Evolutionary conservation across 2,888 invertebrate species (phyloP).

Genomic region (Clistopyga incitator): DNA sequence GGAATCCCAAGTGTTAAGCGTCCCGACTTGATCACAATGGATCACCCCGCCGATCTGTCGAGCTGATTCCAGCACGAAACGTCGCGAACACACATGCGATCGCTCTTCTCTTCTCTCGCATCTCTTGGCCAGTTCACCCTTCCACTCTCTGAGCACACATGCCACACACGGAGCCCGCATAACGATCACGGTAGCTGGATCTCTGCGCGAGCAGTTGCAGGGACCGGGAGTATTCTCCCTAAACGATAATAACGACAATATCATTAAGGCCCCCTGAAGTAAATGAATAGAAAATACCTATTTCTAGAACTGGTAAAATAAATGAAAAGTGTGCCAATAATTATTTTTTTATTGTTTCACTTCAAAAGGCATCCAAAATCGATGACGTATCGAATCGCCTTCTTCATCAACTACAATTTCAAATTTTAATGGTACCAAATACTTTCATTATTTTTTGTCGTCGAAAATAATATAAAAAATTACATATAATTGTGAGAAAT

Average conservation of each 20-base stretch:
- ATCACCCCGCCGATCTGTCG: constrained; percentile 41
- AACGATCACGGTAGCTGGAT: constrained; percentile 39
- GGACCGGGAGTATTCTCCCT: constrained; percentile 7
- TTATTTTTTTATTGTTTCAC: too few species aligned
- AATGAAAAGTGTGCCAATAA: too few species aligned
- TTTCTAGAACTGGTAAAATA: background rate
- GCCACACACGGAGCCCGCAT: constrained; percentile 67
- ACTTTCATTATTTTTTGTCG: too few species aligned
- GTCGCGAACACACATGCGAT: constrained; percentile 24
- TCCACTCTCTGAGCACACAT: constrained; percentile 46
- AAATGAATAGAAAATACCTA: constrained; percentile 36
- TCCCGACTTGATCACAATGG: constrained; percentile 53
- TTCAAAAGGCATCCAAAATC: too few species aligned
- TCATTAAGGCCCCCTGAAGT: constrained; percentile 10
- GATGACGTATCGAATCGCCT: too few species aligned
- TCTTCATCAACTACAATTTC: too few species aligned
- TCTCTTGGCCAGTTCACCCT: constrained; percentile 45
- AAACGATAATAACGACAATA: background rate
- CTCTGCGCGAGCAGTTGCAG: constrained; percentile 30
- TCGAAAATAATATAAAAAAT: too few species aligned
- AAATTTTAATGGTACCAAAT: background rate
- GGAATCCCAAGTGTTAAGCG: constrained; percentile 28
- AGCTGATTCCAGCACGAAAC: constrained; percentile 45
- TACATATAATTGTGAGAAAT: background rate
- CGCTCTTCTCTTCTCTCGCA: constrained; percentile 18